Evolutionary conservation across 2,113 vertebrate genomes (phyloP).

Genomic region (Phalacrocorax carbo): DNA sequence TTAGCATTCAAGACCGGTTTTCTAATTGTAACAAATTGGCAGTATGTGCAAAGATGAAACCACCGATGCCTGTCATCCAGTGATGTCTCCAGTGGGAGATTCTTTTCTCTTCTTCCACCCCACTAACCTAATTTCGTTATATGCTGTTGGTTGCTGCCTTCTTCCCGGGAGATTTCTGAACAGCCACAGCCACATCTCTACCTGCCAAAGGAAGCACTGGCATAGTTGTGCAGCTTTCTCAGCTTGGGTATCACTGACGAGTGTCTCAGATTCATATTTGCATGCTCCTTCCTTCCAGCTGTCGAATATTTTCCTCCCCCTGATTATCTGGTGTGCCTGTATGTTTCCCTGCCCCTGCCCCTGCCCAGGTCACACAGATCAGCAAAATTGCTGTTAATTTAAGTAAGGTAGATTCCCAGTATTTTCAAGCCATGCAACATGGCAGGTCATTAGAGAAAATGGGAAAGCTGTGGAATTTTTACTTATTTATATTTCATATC

Average conservation of each 20-base stretch:
- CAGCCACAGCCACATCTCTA: background rate
- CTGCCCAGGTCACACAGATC: background rate
- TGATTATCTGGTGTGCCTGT: background rate
- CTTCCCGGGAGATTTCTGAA: background rate
- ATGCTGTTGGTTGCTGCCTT: background rate
- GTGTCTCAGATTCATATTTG: background rate
- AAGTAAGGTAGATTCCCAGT: background rate
- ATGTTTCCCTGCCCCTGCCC: background rate
- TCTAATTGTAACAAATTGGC: background rate
- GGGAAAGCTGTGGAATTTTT: background rate
- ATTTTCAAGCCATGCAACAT: background rate
- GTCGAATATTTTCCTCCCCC: background rate
- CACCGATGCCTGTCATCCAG: background rate
- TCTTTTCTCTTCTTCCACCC: background rate
- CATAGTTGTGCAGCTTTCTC: background rate
- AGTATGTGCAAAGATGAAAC: background rate
- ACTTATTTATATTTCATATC: background rate
- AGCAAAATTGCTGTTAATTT: background rate
- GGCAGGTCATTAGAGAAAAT: background rate
- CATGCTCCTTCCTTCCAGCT: background rate
- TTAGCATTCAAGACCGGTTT: background rate
- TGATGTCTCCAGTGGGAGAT: background rate
- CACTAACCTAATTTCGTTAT: background rate
- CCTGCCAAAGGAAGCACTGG: background rate
- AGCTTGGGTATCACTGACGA: background rate